phyloP scores from a whole-genome alignment of 2,888 invertebrate species.

The Autographa pulchrina region DNA sequence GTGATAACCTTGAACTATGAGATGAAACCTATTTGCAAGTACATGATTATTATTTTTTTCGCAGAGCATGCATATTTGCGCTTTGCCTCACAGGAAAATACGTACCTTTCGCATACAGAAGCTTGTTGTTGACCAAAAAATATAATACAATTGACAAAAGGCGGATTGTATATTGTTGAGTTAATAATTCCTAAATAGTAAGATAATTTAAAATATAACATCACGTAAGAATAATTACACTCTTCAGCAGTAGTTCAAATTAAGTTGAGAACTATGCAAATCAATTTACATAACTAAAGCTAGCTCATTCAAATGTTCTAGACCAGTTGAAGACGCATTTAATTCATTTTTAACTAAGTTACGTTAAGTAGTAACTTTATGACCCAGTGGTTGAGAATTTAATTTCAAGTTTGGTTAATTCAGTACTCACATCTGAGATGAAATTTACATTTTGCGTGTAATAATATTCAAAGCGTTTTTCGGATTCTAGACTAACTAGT shows the following conservation, averaged over 20 bases:
- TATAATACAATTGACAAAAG: no score
- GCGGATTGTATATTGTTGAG: no score
- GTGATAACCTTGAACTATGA: no score
- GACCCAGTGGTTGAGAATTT: neutral
- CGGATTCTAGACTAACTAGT: no score
- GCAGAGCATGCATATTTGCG: no score
- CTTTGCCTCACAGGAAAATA: no score
- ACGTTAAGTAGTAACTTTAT: constrained; percentile 17
- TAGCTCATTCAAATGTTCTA: constrained; percentile 31
- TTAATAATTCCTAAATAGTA: no score
- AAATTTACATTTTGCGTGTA: neutral
- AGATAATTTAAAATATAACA: neutral
- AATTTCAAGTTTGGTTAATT: neutral
- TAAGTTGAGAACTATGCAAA: constrained; percentile 48
- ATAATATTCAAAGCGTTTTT: no score
- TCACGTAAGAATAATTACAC: constrained; percentile 20
- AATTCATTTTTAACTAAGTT: constrained; percentile 41
- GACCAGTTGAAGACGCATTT: constrained; percentile 25
- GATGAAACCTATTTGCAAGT: no score
- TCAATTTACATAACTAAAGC: constrained; percentile 40
- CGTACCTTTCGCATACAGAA: no score
- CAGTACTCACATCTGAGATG: neutral
- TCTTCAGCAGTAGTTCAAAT: constrained; percentile 18
- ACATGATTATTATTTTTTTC: no score
- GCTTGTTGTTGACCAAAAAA: no score